Base-by-base conservation (phyloP, 1,140 invertebrate genomes). In the Leptinotarsa lineolata region DNA sequence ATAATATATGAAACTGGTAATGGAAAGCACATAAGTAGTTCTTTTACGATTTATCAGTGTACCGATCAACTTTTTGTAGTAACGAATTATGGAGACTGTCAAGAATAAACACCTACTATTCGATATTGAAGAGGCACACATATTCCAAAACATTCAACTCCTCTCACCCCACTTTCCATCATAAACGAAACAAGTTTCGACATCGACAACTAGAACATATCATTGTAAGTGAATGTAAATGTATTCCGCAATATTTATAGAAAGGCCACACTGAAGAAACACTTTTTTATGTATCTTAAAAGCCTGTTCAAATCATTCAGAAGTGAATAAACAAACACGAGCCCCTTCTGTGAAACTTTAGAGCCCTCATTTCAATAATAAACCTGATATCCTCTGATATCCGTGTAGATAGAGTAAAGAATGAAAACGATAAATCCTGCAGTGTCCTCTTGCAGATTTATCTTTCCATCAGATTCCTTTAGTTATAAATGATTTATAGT, bases 401-500 rank as follows among this genome's bases (percentile, higher is more conserved):
- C 45, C 54, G 46, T 69, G 21, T 58, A 69, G 68, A 69, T 69
- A 69, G 21, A 59, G 45, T 46, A 69, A 69, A 69, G 68, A 59
- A 69, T 69, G 48, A 69, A 22, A 69, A 59, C 68, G n/a, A 69
- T 69, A 69, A 69, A 69, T 69, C 46, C 30, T 16, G 15, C 54
- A 69, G 30, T 59, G 68, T 69, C 68, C 46, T 54, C 48, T 54
- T 54, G 48, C 48, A 54, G 69, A 71, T 45, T 63, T 71, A 71
- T 71, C 60, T 63, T 64, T 71, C 61, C 58, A 71, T 71, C 69
- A 21, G 22, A 71, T 71, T 71, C 69, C 39, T 48, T 63, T 22
- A 63, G 69, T 63, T 71, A 71, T 71, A 39, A 71, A n/a, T 71
- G 69, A 71, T 71, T 69, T 69, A 69, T 69, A 69, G 68, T 69